Conservation (phyloP, 2,113 vertebrate genomes). For the Mastomys coucha region DNA sequence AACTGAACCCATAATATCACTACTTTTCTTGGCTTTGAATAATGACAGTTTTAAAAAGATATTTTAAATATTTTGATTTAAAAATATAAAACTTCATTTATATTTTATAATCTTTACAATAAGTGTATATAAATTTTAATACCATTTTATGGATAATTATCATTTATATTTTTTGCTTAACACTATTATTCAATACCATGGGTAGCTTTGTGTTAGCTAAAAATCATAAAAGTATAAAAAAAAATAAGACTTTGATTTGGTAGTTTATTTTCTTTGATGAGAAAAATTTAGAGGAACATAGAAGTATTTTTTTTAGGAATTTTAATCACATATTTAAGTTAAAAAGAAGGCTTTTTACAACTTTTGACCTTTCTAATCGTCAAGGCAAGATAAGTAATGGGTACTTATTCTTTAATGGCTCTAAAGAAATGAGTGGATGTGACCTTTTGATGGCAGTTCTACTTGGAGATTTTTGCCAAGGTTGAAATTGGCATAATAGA, state of each 20-base stretch:
- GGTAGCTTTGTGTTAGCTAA: neutral
- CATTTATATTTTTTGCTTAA: neutral
- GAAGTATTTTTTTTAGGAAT: constrained; percentile 79
- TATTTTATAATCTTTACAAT: neutral
- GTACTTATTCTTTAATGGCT: constrained; percentile 82
- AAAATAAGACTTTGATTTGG: constrained; percentile 28
- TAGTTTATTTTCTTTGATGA: constrained; percentile 38
- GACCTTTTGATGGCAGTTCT: constrained; percentile 80
- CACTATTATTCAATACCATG: neutral
- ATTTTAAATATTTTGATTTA: neutral
- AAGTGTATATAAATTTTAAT: neutral
- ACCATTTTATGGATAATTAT: neutral
- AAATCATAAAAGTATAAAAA: neutral
- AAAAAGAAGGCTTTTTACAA: constrained; percentile 78
- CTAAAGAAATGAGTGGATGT: constrained; percentile 82
- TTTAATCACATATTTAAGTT: constrained; percentile 80
- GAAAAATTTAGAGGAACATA: neutral
- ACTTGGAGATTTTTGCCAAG: constrained; percentile 63
- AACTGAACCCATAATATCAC: neutral
- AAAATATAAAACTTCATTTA: neutral
- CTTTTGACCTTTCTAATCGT: constrained; percentile 85
- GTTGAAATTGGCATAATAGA: constrained; percentile 66
- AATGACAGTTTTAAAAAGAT: neutral
- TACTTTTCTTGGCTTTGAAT: neutral
- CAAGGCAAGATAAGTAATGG: constrained; percentile 80